A percentile compares a stretch with the other conserved stretches of the same genome.
Evolutionary conservation across 2,797 vertebrate species (phyloP).

Genomic region (Hozukius guyotensis): DNA sequence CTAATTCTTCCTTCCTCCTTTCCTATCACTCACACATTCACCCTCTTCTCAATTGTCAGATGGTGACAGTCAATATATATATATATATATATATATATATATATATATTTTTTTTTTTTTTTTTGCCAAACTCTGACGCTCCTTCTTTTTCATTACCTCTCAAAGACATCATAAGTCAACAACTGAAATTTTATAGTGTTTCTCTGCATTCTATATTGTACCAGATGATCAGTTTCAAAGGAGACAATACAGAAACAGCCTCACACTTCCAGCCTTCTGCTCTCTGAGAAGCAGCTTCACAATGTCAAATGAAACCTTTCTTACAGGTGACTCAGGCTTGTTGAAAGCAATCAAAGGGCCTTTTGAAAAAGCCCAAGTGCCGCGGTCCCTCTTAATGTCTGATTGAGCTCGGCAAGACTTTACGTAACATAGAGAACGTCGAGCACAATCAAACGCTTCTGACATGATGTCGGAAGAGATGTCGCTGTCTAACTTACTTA

Average conservation of each 20-base stretch:
- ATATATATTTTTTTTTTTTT: too few species aligned
- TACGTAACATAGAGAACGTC: slow-evolving; percentile 1
- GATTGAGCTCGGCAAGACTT: background rate
- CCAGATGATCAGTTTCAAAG: background rate
- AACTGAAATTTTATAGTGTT: background rate
- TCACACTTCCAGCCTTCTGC: background rate
- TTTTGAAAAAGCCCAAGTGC: slow-evolving; percentile 21
- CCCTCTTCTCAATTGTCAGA: background rate
- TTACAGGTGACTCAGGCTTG: slow-evolving; percentile 15
- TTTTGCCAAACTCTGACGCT: background rate
- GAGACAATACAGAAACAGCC: background rate
- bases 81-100: too few species aligned
- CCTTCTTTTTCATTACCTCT: background rate
- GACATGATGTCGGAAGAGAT: background rate
- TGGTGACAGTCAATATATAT: background rate
- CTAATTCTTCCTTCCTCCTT: background rate
- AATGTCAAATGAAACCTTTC: slow-evolving; percentile 3
- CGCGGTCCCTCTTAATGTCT: slow-evolving; percentile 8
- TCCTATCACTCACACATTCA: background rate
- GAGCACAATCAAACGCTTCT: background rate
- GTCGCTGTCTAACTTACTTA: background rate
- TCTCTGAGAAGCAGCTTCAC: slow-evolving; percentile 10
- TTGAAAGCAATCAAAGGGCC: slow-evolving; percentile 18
- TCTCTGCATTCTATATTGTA: background rate
- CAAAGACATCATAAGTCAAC: background rate